A percentile compares a stretch with the other conserved stretches of the same genome.
Evolutionary conservation across 2,888 invertebrate genomes (phyloP).

Genomic region (Malthinus seriepunctatus): DNA sequence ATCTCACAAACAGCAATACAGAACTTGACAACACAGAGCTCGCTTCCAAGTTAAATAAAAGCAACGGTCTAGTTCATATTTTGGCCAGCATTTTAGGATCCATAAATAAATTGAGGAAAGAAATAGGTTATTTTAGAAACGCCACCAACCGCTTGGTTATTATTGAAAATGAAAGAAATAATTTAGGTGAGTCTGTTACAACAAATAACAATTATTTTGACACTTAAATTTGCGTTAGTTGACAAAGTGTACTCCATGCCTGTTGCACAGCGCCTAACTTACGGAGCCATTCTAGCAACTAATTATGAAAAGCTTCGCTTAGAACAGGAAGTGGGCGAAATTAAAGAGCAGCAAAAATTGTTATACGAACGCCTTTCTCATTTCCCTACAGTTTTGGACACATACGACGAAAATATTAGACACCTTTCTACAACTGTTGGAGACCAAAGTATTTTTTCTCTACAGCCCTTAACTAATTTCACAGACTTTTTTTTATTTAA

Average conservation of each 20-base stretch:
- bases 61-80: constrained; percentile 36
- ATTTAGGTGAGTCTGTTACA: constrained; percentile 36
- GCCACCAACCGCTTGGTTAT: constrained; percentile 42
- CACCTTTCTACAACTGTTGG: background rate
- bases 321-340: constrained; percentile 40
- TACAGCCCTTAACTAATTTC: background rate
- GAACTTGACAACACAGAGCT: background rate
- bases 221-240: constrained; percentile 24
- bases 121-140: constrained; percentile 41
- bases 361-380: constrained; percentile 27
- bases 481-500: background rate
- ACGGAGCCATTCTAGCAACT: constrained; percentile 42
- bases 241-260: constrained; percentile 47
- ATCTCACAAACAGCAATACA: background rate
- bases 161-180: constrained; percentile 47
- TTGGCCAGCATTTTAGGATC: constrained; percentile 40
- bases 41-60: background rate
- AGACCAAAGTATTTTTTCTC: background rate
- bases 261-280: constrained; percentile 40
- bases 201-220: too few relatives aligned
- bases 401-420: background rate
- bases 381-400: background rate
- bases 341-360: constrained; percentile 35
- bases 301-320: constrained; percentile 44
- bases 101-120: constrained; percentile 36